Evolutionary conservation across 2,888 invertebrate genomes (phyloP).

Genomic region (Lycophotia porphyrea): DNA sequence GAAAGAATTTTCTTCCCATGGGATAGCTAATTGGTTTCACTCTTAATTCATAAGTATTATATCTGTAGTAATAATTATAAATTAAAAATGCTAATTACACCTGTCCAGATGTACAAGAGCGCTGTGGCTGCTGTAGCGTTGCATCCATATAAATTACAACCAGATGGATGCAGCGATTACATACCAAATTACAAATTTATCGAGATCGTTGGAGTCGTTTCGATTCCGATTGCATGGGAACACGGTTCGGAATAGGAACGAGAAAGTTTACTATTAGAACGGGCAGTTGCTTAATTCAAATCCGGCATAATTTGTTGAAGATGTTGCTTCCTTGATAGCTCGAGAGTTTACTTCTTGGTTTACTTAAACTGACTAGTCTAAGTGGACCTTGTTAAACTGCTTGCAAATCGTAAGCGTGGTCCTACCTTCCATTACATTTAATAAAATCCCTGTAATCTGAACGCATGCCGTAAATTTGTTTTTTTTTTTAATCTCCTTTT

Average conservation of each 20-base stretch:
- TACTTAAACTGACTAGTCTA: not conserved
- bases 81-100: constrained; percentile 10
- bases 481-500: too few relatives aligned
- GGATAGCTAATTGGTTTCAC: not conserved
- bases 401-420: not conserved
- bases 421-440: not conserved
- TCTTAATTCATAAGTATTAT: not conserved
- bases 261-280: constrained; percentile 70
- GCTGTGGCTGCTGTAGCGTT: constrained; percentile 44
- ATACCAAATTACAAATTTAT: constrained; percentile 81
- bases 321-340: constrained; percentile 40
- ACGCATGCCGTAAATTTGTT: too few relatives aligned
- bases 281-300: constrained; percentile 58
- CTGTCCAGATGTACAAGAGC: constrained; percentile 14
- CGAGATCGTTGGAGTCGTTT: constrained; percentile 74
- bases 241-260: constrained; percentile 70
- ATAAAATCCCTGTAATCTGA: not conserved
- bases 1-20: not conserved
- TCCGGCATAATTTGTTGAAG: constrained; percentile 52
- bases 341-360: constrained; percentile 14
- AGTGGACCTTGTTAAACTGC: constrained; percentile 1
- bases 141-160: constrained; percentile 72
- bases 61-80: constrained; percentile 12
- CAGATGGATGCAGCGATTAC: constrained; percentile 76
- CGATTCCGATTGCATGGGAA: constrained; percentile 76